Evolutionary conservation across 2,888 invertebrate species (phyloP).

Genomic region (Harmothoe impar): DNA sequence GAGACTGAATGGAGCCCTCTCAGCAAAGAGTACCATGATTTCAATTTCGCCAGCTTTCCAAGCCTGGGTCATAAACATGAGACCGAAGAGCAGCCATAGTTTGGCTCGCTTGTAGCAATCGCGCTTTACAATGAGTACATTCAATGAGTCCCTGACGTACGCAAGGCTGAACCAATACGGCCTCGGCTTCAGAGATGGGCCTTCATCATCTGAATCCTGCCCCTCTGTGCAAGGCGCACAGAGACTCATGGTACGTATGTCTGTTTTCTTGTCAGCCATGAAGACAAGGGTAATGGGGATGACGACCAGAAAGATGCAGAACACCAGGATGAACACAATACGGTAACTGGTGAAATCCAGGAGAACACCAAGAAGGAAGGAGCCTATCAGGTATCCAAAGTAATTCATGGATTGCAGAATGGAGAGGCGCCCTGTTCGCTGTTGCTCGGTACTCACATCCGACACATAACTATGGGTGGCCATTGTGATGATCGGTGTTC

Average conservation of each 20-base stretch:
- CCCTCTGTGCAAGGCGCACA: not conserved
- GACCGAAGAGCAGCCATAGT: constrained; percentile 48
- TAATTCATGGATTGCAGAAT: constrained; percentile 57
- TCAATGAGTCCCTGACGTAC: constrained; percentile 32
- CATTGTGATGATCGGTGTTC: constrained; percentile 50
- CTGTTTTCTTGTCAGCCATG: constrained; percentile 49
- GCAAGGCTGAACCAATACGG: constrained; percentile 55
- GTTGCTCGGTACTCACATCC: constrained; percentile 34
- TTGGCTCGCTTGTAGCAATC: constrained; percentile 38
- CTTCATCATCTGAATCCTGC: constrained; percentile 20
- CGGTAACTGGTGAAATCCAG: constrained; percentile 56
- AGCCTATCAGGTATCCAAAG: constrained; percentile 48
- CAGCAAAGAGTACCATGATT: constrained; percentile 42
- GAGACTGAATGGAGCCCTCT: constrained; percentile 23
- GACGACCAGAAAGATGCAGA: not conserved
- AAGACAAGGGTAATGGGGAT: constrained; percentile 35
- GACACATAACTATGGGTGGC: constrained; percentile 52
- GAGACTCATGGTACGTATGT: not conserved
- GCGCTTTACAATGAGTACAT: constrained; percentile 1
- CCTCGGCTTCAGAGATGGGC: not conserved
- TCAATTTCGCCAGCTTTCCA: constrained; percentile 57
- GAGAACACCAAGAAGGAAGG: constrained; percentile 54
- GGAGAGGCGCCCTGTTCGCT: constrained; percentile 47
- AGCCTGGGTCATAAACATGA: constrained; percentile 58
- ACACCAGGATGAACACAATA: constrained; percentile 19